These are phyloP conservation scores for Heterotis niloticus DNA, from an alignment of 2,113 vertebrate genomes.

Conservation along the genomic window DNA sequence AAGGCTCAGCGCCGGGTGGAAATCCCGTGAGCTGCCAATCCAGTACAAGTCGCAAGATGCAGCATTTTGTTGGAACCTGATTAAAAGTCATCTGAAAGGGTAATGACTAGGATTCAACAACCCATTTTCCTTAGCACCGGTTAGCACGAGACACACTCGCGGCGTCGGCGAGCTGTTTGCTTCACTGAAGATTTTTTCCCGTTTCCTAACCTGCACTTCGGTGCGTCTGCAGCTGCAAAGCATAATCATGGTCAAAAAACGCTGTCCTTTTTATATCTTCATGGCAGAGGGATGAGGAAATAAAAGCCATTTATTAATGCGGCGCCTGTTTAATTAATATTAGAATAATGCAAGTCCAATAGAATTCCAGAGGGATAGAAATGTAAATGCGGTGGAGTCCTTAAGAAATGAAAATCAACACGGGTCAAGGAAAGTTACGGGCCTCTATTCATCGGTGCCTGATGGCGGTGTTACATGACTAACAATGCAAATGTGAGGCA, in stretches of 20 bases:
- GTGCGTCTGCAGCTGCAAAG: not conserved
- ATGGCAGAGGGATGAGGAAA: not conserved
- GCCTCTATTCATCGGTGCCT: not conserved
- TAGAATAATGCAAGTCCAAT: not conserved
- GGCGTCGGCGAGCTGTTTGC: not conserved
- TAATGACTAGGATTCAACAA: conserved; percentile 28
- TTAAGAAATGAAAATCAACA: conserved; percentile 27
- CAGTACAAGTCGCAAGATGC: conserved; percentile 11
- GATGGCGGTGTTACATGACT: no score
- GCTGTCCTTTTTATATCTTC: not conserved
- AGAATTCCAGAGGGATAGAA: conserved; percentile 16
- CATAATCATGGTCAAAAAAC: not conserved
- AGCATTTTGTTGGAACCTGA: conserved; percentile 27
- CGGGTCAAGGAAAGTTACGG: conserved; percentile 11
- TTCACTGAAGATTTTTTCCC: not conserved
- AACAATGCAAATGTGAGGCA: not conserved
- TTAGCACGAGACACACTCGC: conserved; percentile 16
- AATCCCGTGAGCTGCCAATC: conserved; percentile 24
- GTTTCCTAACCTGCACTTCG: not conserved
- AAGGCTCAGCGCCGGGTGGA: conserved; percentile 24
- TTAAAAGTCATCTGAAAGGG: conserved; percentile 29
- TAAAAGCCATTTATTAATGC: not conserved
- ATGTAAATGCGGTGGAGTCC: conserved; percentile 12
- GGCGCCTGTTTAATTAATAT: conserved; percentile 27
- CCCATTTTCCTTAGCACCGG: conserved; percentile 24